These are phyloP conservation scores for Tachycineta bicolor DNA, from an alignment of 2,113 vertebrate species.

Conservation along the genomic window DNA sequence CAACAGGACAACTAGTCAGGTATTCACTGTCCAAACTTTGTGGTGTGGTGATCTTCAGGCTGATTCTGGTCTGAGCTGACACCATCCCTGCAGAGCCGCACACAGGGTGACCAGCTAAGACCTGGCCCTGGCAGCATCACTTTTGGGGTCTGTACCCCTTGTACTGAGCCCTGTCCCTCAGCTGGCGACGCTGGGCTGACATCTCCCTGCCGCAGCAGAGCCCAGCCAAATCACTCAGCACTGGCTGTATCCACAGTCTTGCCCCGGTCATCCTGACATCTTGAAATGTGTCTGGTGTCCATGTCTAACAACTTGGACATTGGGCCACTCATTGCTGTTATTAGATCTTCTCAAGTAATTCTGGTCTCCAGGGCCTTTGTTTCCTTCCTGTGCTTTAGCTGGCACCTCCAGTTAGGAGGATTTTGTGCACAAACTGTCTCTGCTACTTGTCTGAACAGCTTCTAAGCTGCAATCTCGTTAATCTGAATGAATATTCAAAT, in stretches of 20 bases:
- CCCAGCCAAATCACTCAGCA: background rate
- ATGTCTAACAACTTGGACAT: rapidly evolving
- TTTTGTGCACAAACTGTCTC: background rate
- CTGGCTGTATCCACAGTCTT: background rate
- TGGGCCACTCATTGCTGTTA: background rate
- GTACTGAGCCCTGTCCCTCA: background rate
- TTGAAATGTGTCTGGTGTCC: background rate
- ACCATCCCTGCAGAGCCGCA: background rate
- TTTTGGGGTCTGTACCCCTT: background rate
- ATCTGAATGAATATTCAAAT: background rate
- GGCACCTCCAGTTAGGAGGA: background rate
- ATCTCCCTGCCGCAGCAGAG: background rate
- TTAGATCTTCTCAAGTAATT: background rate
- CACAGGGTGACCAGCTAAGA: background rate
- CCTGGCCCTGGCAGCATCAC: background rate
- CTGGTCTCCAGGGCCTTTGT: background rate
- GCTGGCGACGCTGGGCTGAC: background rate
- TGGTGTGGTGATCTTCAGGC: background rate
- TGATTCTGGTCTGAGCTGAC: background rate
- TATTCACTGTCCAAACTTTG: background rate
- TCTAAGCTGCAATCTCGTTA: background rate
- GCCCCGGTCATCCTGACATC: background rate
- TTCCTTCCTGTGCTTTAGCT: background rate
- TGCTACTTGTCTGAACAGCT: background rate
- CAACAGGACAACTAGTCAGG: background rate